Evolutionary conservation across 2,888 invertebrate species (phyloP), one percentile per base, ranked within the genome.

Genomic region (Caenorhabditis becei): DNA sequence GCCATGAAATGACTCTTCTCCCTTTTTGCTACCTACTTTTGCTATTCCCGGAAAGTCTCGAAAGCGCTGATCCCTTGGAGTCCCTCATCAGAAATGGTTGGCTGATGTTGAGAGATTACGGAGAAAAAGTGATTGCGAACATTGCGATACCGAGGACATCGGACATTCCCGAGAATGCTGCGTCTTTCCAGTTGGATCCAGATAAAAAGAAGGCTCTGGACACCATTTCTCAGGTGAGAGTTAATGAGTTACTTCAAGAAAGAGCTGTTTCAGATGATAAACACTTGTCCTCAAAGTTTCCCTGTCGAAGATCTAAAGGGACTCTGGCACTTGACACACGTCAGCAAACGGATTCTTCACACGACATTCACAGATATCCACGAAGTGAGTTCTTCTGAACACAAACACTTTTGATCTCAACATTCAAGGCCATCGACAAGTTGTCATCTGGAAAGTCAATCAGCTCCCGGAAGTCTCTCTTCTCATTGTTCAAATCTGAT

Each of bases 51-150:
- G 16, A 41, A n/a, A 2, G 26, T 10, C 23, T 35, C 2, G 23
- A 59, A 18, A n/a, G 23, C 11, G 65, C 51, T 8, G 80, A 80
- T 61, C 80, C 80, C 5, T 23, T 80, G 16, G 80, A 80, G 44
- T 54, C 75, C 3, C 26, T 80, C 10, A 80, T 80, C 5, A 56
- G 80, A 67, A 80, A 77, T 56, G 80, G 75, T 16, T 77, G 75
- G 80, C 28, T 80, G 10, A 75, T 77, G 77, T 54, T 80, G 5
- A 44, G 67, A 62, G 80, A 80, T 54, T 80, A 80, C 53, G 80
- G 80, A 5, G 80, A 80, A 28, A 71, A 71, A 37, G 65, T 80
- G 56, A 80, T 80, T 8, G 61, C 80, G n/a, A 80, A 80, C 35
- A 77, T 80, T 51, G 80, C 77, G 3, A 80, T 80, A 37, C 80